Evolutionary conservation across 2,113 vertebrate species (phyloP).

Genomic region (Aegypius monachus): DNA sequence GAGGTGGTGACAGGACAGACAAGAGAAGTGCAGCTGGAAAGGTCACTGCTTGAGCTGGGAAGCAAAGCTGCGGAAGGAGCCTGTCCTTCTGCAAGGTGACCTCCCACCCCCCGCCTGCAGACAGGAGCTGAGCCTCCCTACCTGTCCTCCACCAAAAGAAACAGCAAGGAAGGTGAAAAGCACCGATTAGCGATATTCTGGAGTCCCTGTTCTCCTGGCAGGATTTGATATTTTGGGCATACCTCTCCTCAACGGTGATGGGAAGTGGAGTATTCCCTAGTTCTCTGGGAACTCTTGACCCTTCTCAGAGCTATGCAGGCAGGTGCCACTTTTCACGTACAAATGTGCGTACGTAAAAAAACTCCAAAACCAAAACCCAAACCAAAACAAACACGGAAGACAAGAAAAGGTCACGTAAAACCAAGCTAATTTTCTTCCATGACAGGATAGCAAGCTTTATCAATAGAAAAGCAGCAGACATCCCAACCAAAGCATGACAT

Average conservation of each 20-base stretch:
- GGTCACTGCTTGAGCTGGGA: neutral
- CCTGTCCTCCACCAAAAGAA: neutral
- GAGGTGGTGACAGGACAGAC: neutral
- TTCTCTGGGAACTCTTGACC: too few species aligned
- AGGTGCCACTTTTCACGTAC: neutral
- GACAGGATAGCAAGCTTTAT: neutral
- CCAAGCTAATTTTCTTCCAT: neutral
- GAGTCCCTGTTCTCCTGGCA: neutral
- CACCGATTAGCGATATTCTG: fast-evolving
- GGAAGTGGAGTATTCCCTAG: neutral
- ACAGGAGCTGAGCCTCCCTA: neutral
- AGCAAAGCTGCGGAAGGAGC: neutral
- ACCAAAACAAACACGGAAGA: neutral
- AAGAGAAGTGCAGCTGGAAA: neutral
- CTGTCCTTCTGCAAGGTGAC: neutral
- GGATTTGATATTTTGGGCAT: neutral
- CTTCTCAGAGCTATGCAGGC: neutral
- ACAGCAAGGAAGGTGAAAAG: neutral
- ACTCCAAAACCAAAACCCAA: neutral
- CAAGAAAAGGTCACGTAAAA: neutral
- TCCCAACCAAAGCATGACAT: neutral
- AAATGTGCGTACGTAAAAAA: fast-evolving
- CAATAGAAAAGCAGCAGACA: neutral
- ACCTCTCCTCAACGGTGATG: neutral
- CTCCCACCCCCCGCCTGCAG: neutral